phyloP scores from a whole-genome alignment of 2,113 vertebrate species.

The Notarius lentiginosus region DNA sequence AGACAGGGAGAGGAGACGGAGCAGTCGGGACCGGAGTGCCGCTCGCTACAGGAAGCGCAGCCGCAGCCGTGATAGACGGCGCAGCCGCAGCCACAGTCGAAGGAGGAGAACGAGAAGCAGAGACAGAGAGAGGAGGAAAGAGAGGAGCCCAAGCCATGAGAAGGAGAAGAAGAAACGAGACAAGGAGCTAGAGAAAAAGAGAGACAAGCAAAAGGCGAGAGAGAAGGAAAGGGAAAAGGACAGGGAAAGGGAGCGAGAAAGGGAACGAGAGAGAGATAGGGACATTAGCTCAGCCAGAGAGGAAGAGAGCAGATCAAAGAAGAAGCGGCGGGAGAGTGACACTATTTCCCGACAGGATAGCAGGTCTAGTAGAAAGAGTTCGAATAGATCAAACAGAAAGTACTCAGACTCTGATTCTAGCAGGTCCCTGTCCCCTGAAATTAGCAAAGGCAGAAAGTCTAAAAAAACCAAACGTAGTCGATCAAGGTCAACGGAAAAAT shows the following conservation, averaged over 20 bases:
- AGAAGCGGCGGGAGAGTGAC: constrained; percentile 87
- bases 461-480: constrained; percentile 99
- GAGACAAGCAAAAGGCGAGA: constrained; percentile 83
- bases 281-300: constrained; percentile 68
- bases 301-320: constrained; percentile 86
- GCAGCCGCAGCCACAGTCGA: constrained; percentile 77
- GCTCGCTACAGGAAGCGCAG: constrained; percentile 77
- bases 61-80: constrained; percentile 72
- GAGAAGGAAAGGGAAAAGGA: constrained; percentile 86
- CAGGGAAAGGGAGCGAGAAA: constrained; percentile 86
- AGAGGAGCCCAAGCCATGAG: constrained; percentile 81
- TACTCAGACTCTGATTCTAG: constrained; percentile 92
- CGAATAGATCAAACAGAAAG: constrained; percentile 86
- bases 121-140: constrained; percentile 81
- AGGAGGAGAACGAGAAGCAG: constrained; percentile 86
- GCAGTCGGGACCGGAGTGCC: constrained; percentile 79
- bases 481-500: constrained; percentile 96
- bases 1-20: constrained; percentile 59
- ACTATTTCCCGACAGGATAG: constrained; percentile 85
- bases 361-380: constrained; percentile 80
- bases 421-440: constrained; percentile 89
- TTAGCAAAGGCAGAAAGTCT: constrained; percentile 97
- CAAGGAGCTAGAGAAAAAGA: constrained; percentile 75
- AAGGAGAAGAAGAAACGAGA: constrained; percentile 92
- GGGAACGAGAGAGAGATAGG: constrained; percentile 76